Percentiles rank a stretch among this genome's conserved stretches.
phyloP scores from a whole-genome alignment of 2,113 vertebrate species.

The Monopterus albus region DNA sequence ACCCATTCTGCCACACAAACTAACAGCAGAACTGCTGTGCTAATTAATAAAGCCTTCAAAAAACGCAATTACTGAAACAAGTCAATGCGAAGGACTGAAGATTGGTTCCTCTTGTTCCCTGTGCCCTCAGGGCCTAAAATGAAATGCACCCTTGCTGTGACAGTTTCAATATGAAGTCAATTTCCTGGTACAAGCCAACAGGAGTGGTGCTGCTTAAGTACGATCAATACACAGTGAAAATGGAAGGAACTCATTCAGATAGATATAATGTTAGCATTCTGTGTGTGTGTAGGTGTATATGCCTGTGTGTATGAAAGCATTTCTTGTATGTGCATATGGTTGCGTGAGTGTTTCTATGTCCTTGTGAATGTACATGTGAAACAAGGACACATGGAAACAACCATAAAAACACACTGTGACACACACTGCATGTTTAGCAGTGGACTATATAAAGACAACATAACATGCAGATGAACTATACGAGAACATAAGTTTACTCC shows the following conservation, averaged over 20 bases:
- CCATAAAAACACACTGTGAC: neutral
- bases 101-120: constrained; percentile 65
- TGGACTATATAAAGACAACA: no score
- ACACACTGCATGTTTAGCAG: neutral
- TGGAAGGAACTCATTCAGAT: constrained; percentile 70
- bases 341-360: neutral
- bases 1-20: no score
- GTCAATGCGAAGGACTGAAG: constrained; percentile 36
- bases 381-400: neutral
- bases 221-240: constrained; percentile 77
- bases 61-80: constrained; percentile 27
- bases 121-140: constrained; percentile 59
- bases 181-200: constrained; percentile 79
- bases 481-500: no score
- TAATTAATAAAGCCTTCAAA: no score
- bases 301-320: neutral
- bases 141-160: constrained; percentile 71
- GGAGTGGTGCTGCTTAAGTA: constrained; percentile 76
- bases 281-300: constrained; percentile 1
- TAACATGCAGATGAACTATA: no score
- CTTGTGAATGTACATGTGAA: neutral
- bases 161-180: constrained; percentile 80
- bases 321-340: neutral
- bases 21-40: no score
- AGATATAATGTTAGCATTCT: constrained; percentile 52